phyloP scores from a whole-genome alignment of 2,797 vertebrate genomes.

The Onychomys leucogaster region DNA sequence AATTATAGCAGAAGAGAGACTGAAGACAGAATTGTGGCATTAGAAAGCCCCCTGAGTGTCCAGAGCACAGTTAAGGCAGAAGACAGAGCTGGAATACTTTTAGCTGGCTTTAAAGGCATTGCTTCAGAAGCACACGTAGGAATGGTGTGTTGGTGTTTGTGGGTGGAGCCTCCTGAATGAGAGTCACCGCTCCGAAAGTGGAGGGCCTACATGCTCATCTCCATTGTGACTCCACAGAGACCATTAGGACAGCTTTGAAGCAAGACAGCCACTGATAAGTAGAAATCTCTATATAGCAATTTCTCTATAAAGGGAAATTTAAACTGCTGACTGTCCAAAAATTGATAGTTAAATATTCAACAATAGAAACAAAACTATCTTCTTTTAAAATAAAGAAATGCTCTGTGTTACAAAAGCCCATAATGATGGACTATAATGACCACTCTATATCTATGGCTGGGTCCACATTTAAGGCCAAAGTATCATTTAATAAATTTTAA shows the following conservation, averaged over 20 bases:
- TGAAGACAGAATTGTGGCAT: background rate
- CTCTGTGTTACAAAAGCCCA: background rate
- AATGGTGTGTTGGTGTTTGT: background rate
- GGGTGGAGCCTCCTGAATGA: background rate
- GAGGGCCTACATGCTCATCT: background rate
- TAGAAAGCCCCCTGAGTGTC: background rate
- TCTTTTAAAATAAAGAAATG: conserved; percentile 34
- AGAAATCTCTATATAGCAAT: conserved; percentile 48
- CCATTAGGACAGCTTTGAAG: background rate
- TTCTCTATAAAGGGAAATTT: conserved; percentile 56
- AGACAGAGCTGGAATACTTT: background rate
- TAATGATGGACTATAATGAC: background rate
- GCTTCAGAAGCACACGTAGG: background rate
- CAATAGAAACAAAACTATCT: conserved; percentile 53
- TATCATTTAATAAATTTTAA: conserved; percentile 48
- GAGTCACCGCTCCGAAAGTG: background rate
- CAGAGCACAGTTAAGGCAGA: conserved; percentile 15
- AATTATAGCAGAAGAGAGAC: background rate
- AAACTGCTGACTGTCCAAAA: conserved; percentile 41
- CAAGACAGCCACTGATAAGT: background rate
- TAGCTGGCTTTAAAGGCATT: background rate
- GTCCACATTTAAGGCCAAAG: background rate
- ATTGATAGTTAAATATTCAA: conserved; percentile 20
- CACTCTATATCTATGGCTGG: background rate
- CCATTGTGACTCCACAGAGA: background rate